These are phyloP conservation scores for Menidia beryllina DNA, from an alignment of 2,113 vertebrate species.

Conservation along the genomic window DNA sequence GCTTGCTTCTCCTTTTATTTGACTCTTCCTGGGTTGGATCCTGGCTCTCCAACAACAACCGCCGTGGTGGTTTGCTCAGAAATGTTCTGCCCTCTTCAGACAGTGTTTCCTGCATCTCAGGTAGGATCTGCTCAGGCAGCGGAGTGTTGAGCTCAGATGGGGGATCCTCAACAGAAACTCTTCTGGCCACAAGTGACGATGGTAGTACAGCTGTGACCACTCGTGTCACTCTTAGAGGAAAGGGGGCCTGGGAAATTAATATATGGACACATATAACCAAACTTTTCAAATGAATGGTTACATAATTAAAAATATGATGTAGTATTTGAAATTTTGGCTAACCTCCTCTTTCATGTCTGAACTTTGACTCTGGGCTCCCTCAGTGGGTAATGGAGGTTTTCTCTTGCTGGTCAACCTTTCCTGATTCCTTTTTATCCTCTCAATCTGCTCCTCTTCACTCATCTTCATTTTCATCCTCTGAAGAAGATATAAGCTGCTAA, in stretches of 20 bases:
- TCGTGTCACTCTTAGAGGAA: conserved; percentile 77
- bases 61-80: conserved; percentile 44
- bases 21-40: conserved; percentile 44
- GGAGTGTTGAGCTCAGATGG: conserved; percentile 69
- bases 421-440: conserved; percentile 75
- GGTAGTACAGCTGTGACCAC: conserved; percentile 81
- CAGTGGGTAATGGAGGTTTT: conserved; percentile 49
- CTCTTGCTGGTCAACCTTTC: conserved; percentile 70
- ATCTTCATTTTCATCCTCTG: conserved; percentile 74
- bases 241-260: conserved; percentile 62
- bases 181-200: conserved; percentile 75
- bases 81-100: conserved; percentile 46
- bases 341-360: conserved; percentile 70
- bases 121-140: conserved; percentile 71
- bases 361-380: conserved; percentile 52
- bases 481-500: conserved; percentile 26
- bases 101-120: conserved; percentile 39
- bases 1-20: conserved; percentile 32
- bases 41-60: conserved; percentile 29
- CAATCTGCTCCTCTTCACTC: conserved; percentile 78
- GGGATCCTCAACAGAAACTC: conserved; percentile 81
- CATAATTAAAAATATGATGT: not conserved
- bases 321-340: conserved; percentile 4
- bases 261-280: not conserved
- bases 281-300: no score